phyloP scores from a whole-genome alignment of 2,113 vertebrate genomes.

The Isurus oxyrinchus region DNA sequence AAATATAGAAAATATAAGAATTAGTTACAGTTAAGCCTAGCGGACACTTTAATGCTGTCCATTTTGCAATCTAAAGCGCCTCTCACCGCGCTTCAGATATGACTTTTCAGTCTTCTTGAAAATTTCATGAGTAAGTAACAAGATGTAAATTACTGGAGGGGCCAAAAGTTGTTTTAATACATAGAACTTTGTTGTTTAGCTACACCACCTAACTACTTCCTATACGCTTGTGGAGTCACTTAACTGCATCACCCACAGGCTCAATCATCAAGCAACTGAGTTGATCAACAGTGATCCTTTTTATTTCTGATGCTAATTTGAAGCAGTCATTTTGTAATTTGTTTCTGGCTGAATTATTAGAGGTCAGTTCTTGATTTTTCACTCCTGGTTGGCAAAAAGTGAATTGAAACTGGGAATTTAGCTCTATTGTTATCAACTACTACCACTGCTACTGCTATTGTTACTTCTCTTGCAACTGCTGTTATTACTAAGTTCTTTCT shows the following conservation, averaged over 20 bases:
- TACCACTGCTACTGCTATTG: neutral
- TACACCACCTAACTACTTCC: conserved; percentile 7
- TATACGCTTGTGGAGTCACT: neutral
- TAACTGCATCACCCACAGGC: neutral
- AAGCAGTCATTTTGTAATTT: conserved; percentile 16
- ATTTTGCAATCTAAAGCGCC: neutral
- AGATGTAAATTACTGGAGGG: neutral
- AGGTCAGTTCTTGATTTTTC: neutral
- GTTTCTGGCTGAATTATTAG: conserved; percentile 13
- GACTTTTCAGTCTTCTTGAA: neutral
- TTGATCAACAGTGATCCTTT: conserved; percentile 17
- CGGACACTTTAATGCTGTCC: neutral
- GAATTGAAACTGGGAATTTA: neutral
- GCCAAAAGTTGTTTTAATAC: neutral
- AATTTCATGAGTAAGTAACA: neutral
- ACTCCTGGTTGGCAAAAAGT: neutral
- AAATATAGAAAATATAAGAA: neutral
- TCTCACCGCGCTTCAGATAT: neutral
- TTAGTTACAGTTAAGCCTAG: neutral
- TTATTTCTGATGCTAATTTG: conserved; percentile 22
- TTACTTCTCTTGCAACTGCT: neutral
- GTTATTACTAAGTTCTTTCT: neutral
- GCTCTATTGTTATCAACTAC: neutral
- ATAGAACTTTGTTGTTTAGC: neutral
- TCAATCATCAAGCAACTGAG: conserved; percentile 9